These are phyloP conservation scores for Hypena proboscidalis DNA, from an alignment of 2,888 invertebrate species.

Conservation along the genomic window DNA sequence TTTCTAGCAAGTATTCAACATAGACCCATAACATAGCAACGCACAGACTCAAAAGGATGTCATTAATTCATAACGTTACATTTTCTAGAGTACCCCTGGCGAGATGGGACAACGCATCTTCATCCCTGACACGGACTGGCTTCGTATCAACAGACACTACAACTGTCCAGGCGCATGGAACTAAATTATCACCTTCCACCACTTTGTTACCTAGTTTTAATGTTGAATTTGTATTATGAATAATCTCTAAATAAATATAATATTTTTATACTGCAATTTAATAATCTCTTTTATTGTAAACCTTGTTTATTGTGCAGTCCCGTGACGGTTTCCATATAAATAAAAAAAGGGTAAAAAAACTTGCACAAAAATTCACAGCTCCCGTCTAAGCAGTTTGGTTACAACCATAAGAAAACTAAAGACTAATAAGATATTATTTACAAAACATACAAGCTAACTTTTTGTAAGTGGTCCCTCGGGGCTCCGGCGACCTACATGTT, in stretches of 20 bases:
- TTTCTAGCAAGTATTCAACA: too few relatives aligned
- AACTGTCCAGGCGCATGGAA: conserved; percentile 76
- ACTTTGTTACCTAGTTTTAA: background rate
- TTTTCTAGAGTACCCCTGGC: conserved; percentile 70
- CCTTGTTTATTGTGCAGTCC: too few relatives aligned
- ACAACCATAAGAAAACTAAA: conserved; percentile 45
- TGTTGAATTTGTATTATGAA: conserved; percentile 1
- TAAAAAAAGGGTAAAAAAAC: conserved; percentile 27
- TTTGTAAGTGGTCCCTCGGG: conserved; percentile 71
- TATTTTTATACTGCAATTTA: too few relatives aligned
- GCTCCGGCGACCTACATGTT: conserved; percentile 71
- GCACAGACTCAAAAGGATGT: too few relatives aligned
- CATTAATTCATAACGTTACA: background rate
- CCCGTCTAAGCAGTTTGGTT: conserved; percentile 24
- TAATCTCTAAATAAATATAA: too few relatives aligned
- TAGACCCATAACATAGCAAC: too few relatives aligned
- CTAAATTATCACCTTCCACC: conserved; percentile 28
- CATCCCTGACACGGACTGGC: conserved; percentile 79
- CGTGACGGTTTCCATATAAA: too few relatives aligned
- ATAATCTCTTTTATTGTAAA: too few relatives aligned
- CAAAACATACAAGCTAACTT: conserved; percentile 71
- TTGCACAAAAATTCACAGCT: conserved; percentile 39
- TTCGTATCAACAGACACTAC: conserved; percentile 80
- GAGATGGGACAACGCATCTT: conserved; percentile 77
- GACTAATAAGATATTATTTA: conserved; percentile 73